These are phyloP conservation scores for Jacana jacana DNA, from an alignment of 2,113 vertebrate species.

Conservation along the genomic window DNA sequence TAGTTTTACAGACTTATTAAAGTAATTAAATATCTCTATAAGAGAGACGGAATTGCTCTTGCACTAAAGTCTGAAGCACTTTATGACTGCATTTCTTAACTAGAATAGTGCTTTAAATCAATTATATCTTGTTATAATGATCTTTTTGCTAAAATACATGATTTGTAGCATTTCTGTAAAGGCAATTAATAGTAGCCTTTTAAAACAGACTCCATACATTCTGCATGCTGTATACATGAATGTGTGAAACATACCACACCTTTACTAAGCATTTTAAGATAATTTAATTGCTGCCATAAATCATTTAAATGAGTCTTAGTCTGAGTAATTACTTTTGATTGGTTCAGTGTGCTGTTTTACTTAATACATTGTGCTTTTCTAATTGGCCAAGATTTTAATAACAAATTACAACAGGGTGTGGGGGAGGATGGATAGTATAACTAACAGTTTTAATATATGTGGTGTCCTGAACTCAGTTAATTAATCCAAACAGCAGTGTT, in stretches of 20 bases:
- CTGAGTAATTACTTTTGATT: conserved; percentile 50
- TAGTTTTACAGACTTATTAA: conserved; percentile 53
- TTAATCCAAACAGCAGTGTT: conserved; percentile 40
- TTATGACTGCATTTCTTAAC: conserved; percentile 10
- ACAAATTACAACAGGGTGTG: conserved; percentile 7
- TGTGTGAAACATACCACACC: not conserved
- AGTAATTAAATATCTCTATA: conserved; percentile 37
- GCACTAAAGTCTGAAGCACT: conserved; percentile 1
- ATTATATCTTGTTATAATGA: conserved; percentile 21
- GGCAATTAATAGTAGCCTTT: conserved; percentile 10
- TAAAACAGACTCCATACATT: not conserved
- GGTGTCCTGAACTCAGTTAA: conserved; percentile 52
- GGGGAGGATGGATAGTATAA: not conserved
- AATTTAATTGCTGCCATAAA: conserved; percentile 14
- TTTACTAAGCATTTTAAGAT: conserved; percentile 35
- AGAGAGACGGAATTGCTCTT: conserved; percentile 13
- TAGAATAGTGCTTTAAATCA: conserved; percentile 47
- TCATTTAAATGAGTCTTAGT: conserved; percentile 27
- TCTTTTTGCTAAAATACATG: not conserved
- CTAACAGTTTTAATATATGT: conserved; percentile 25
- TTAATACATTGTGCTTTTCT: conserved; percentile 40
- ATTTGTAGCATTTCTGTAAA: conserved; percentile 26
- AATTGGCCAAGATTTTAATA: conserved; percentile 48
- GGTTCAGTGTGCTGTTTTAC: conserved; percentile 32
- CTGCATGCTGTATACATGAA: not conserved